Evolutionary conservation across 2,888 invertebrate genomes (phyloP), one percentile per base, ranked within the genome.

Genomic region (Eilema griseolum): DNA sequence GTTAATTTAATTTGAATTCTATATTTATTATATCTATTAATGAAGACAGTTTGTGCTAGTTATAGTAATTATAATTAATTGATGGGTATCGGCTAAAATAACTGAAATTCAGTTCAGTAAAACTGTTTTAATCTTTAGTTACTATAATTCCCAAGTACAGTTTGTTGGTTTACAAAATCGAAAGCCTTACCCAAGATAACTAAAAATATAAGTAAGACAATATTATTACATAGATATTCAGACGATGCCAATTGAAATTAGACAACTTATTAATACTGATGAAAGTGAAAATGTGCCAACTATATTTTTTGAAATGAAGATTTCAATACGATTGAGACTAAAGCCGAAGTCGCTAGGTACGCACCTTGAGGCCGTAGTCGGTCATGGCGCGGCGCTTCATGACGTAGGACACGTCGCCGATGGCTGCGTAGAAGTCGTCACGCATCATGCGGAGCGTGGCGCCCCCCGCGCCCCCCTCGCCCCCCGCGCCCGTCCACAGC

Each of bases 331-430:
- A 8, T 4, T 16, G 16, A 1, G 14, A 3, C 3, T 16, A 8
- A 37, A 1, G 1, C 41, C 4, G 10, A 4, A 41, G 14, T 5
- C 41, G 16, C 14, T 8, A n/a, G n/a, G 33, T 10, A 62, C 26
- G 20, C 1, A 98, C 98, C 95, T 98, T 96, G 70, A 98, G 95
- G 4, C 98, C 98, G 92, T 98, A 98, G 80, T 97, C 97, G 61
- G 96, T 95, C 68, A 95, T 87, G 28, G 98, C 98, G 76, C 98
- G 95, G 73, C 94, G 93, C 87, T 97, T 97, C 89, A 98, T 98
- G 84, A 96, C 95, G 69, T 96, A 95, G 4, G 98, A 97, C 82
- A 98, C 97, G 90, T 98, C 98, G 71, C 96, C 93, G 59, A 97
- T 88, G 59, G 92, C 88, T 68, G 92, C 90, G 86, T 96, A 96